A percentile compares a stretch with the other conserved stretches of the same genome.
These are phyloP conservation scores for Xerus inauris DNA, from an alignment of 2,113 vertebrate genomes.

Conservation along the genomic window DNA sequence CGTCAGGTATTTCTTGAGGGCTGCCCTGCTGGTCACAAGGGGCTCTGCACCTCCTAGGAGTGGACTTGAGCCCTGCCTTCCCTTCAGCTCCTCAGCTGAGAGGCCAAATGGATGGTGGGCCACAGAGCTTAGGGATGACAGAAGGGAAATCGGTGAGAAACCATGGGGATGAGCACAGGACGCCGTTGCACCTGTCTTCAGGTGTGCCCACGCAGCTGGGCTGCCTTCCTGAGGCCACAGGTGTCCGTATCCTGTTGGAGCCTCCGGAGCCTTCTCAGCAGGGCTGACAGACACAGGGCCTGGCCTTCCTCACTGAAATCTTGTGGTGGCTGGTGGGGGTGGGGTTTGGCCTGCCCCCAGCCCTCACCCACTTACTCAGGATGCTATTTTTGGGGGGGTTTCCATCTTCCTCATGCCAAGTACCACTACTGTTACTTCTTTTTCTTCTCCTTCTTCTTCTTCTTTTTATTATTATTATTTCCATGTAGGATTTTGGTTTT, in stretches of 20 bases:
- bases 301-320: neutral
- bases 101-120: neutral
- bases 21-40: neutral
- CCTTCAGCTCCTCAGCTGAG: neutral
- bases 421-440: no score
- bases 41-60: neutral
- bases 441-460: no score
- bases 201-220: neutral
- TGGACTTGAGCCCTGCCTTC: neutral
- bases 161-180: rapidly evolving
- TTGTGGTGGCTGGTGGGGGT: no score
- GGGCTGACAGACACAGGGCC: neutral
- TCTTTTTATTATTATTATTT: neutral
- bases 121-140: neutral
- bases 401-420: neutral
- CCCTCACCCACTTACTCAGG: neutral
- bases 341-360: neutral
- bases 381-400: neutral
- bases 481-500: neutral
- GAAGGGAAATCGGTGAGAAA: neutral
- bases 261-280: neutral
- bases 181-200: neutral
- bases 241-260: neutral
- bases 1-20: neutral
- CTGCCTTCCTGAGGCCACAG: neutral